Evolutionary conservation across 2,797 vertebrate species (phyloP).

Genomic region (Lerista edwardsae): DNA sequence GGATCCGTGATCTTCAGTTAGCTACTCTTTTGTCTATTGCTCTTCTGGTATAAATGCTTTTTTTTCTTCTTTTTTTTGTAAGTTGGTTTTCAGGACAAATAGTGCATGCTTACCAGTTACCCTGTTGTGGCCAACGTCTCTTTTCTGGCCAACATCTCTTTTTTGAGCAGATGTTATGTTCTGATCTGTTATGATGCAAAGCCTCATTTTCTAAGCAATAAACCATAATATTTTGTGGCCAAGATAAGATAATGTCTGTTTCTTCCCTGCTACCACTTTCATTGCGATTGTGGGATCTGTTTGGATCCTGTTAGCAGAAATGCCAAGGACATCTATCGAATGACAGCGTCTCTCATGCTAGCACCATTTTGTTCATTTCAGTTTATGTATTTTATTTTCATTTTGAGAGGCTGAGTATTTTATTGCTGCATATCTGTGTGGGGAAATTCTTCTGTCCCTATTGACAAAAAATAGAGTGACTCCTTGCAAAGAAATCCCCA

Average conservation of each 20-base stretch:
- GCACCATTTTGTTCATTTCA: background rate
- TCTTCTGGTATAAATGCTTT: conserved; percentile 76
- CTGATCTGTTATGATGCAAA: background rate
- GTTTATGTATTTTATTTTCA: background rate
- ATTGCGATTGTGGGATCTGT: background rate
- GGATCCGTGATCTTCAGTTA: conserved; percentile 49
- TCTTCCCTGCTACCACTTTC: background rate
- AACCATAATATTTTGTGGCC: too few relatives aligned
- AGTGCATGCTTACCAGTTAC: background rate
- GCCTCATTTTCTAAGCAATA: background rate
- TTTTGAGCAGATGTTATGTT: background rate
- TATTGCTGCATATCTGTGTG: too few relatives aligned
- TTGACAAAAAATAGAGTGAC: too few relatives aligned
- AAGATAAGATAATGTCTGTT: background rate
- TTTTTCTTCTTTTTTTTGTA: too few relatives aligned
- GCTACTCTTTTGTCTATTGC: conserved; percentile 58
- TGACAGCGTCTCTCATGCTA: background rate
- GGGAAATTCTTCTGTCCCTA: too few relatives aligned
- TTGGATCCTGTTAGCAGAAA: background rate
- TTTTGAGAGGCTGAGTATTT: background rate
- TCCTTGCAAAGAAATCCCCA: too few relatives aligned
- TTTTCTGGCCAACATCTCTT: too few relatives aligned
- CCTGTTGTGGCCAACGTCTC: background rate
- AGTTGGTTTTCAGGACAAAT: conserved; percentile 34
- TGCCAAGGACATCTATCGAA: background rate